Base-by-base conservation (phyloP, 2,888 invertebrate species). In the Drosophila pseudotalamancana region DNA sequence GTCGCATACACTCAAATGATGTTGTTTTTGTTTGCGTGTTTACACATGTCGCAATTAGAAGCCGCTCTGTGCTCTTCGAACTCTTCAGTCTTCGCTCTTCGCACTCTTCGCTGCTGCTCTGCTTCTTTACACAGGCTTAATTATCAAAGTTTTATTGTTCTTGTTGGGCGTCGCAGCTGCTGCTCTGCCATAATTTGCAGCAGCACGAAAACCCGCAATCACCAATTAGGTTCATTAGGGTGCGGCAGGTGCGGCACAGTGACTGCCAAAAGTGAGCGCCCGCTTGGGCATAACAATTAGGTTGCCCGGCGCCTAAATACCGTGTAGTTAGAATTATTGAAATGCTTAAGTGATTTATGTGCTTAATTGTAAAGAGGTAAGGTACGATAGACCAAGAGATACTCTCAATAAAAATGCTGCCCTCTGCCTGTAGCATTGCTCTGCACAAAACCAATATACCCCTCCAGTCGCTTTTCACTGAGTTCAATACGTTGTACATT, bases 221-320 rank as follows among this genome's bases (percentile, higher is more conserved):
- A 53, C 62, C 77, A 78, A 84, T 84, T 80, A 77, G 70, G 66
- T 71, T 79, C 69, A 72, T 61, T 56, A 73, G 53, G 68, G 71
- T 68, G 68, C 55, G 73, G 51, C 70, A 62, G 69, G 45, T 62
- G 46, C 43, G 42, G 29, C 35, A 72, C 75, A 72, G 48, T 72
- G 64, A 3, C 19, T 31, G 29, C 6, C 11, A 59, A 19, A 63
- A 72, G 54, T 62, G 2, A 46, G 16, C 34, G 16, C 9, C 27
- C n/a, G 29, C 34, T 21, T 8, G 8, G 6, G 42, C 42, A 11
- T 11, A 11, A 19, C 12, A 14, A 16, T 14, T 42, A 19, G 12
- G 39, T 18, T 16, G 18, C 16, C 35, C 23, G 29, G 11, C 11
- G 29, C 43, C n/a, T 8, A 45, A 8, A 32, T 27, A 37, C 49